Base-by-base conservation (phyloP, 2,113 vertebrate species). In the Eulemur rufifrons region DNA sequence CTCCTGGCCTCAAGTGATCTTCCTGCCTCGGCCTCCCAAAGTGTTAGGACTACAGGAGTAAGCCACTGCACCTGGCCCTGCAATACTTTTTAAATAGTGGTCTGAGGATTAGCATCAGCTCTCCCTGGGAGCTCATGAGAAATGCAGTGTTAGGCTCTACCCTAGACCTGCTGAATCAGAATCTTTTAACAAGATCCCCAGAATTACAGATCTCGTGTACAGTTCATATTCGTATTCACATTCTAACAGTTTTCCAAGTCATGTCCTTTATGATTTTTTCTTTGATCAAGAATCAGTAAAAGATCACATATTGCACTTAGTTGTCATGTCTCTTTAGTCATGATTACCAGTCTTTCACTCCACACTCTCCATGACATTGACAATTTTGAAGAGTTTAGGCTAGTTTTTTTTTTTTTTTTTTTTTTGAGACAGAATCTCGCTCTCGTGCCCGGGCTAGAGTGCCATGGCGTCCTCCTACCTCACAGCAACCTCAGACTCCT, bases 111-210 rank as follows among this genome's bases (percentile, higher is more conserved):
- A 76, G 0, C 47, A n/a, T 96, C 10, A 3, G 0, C 18, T 77
- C 6, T 92, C 6, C 23, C 23, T 66, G 63, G n/a, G 14, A 90
- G 69, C 54, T 92, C 69, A 6, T 71, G 45, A 73, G 63, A 87
- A 94, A 50, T 81, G 32, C 6, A 47, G 47, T 86, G 29, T 91
- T 59, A 66, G 6, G 2, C 78, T 42, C 37, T 56, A 86, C 8
- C 8, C 34, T 78, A 54, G 64, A 81, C 27, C 11, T 91, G 18
- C 15, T 80, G 63, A 91, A 77, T 90, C 59, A 94, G 59, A 89
- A 39, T 90, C 20, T 81, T 91, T 94, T 88, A 74, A 54, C 42
- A 95, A 80, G 64, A 91, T 81, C 47, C 54, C 47, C 27, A 80
- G 56, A 95, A 85, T 13, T 90, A 68, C 74, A 89, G 45, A 59